phyloP scores from a whole-genome alignment of 2,113 vertebrate genomes.

The Azemiops feae region DNA sequence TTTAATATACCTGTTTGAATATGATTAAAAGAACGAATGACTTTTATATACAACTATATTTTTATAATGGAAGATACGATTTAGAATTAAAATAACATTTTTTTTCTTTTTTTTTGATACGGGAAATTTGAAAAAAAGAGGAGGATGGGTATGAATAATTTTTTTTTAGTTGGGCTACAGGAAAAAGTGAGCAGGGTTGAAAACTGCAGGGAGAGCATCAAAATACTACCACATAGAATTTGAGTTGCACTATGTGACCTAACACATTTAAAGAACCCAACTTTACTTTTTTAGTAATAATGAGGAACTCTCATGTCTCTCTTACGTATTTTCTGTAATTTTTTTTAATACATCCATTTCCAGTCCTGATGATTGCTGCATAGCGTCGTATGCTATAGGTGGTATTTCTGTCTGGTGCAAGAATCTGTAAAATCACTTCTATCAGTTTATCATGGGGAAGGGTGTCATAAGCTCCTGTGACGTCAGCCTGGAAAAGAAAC shows the following conservation, averaged over 20 bases:
- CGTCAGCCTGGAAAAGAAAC: conserved; percentile 75
- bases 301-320: neutral
- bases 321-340: conserved; percentile 77
- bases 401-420: conserved; percentile 68
- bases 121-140: no score
- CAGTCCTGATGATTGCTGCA: conserved; percentile 73
- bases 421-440: conserved; percentile 74
- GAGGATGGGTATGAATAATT: no score
- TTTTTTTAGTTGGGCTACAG: neutral
- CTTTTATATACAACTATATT: no score
- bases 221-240: neutral
- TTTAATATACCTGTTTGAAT: no score
- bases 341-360: conserved; percentile 70
- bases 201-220: neutral
- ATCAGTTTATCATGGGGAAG: conserved; percentile 85
- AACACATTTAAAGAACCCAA: neutral
- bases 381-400: conserved; percentile 80
- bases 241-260: neutral
- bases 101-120: no score
- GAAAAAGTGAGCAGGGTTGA: neutral
- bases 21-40: no score
- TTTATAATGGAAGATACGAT: no score
- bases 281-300: neutral
- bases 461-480: conserved; percentile 85
- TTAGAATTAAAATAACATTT: no score